These are phyloP conservation scores for Anseranas semipalmata DNA, from an alignment of 2,113 vertebrate genomes.

Conservation along the genomic window DNA sequence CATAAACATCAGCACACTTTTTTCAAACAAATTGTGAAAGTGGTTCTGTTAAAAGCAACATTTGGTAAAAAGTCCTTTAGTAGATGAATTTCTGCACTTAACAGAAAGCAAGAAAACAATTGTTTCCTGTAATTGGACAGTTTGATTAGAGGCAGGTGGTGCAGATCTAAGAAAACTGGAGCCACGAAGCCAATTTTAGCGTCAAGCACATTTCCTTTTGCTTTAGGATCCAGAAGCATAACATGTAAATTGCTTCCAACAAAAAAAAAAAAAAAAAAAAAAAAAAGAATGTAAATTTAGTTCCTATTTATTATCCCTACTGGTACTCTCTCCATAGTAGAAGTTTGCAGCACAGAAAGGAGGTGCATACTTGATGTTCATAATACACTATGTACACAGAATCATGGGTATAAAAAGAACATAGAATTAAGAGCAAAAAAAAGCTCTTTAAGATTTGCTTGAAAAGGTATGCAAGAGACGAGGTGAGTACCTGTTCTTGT, in stretches of 20 bases:
- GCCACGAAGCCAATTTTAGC: constrained; percentile 74
- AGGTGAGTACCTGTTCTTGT: not conserved
- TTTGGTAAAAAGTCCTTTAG: constrained; percentile 68
- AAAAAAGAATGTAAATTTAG: constrained; percentile 48
- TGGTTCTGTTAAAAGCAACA: constrained; percentile 51
- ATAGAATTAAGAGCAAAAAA: not conserved
- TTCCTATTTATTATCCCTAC: constrained; percentile 62
- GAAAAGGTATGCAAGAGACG: not conserved
- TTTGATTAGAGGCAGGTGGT: constrained; percentile 83
- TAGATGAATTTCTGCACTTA: constrained; percentile 76
- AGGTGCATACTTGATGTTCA: not conserved
- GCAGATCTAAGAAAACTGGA: constrained; percentile 64
- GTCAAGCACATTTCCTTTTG: constrained; percentile 63
- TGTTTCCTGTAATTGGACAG: constrained; percentile 83
- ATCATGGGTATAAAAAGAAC: not conserved
- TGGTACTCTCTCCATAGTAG: constrained; percentile 47
- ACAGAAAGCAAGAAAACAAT: constrained; percentile 80
- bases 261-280: not conserved
- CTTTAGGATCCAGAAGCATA: constrained; percentile 65
- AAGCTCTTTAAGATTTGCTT: not conserved
- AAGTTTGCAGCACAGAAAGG: not conserved
- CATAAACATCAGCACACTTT: constrained; percentile 24
- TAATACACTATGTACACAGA: not conserved
- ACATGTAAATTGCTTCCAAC: constrained; percentile 66
- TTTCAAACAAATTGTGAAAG: constrained; percentile 39